Conservation (phyloP, 2,113 vertebrate genomes). For the human (Homo sapiens) region GRCh38 chr13:95436501-95437000, state of each 20-base stretch:
- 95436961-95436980: neutral
- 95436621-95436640: neutral
- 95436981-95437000: neutral
- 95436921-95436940: neutral
- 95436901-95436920: neutral
- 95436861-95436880: neutral
- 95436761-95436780: neutral
- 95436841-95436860: neutral
- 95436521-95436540: neutral
- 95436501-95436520: neutral
- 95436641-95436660: neutral
- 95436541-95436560: neutral
- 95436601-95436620: neutral
- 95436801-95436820: neutral
- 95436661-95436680: neutral
- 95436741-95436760: constrained; percentile 65
- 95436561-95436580: neutral
- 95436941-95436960: neutral
- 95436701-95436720: neutral
- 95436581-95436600: neutral
- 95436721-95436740: constrained; percentile 72
- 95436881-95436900: neutral
- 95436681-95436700: neutral
- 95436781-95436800: neutral
- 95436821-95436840: neutral